Conservation (phyloP, 2,113 vertebrate species). For the Rhinolophus sinicus region DNA sequence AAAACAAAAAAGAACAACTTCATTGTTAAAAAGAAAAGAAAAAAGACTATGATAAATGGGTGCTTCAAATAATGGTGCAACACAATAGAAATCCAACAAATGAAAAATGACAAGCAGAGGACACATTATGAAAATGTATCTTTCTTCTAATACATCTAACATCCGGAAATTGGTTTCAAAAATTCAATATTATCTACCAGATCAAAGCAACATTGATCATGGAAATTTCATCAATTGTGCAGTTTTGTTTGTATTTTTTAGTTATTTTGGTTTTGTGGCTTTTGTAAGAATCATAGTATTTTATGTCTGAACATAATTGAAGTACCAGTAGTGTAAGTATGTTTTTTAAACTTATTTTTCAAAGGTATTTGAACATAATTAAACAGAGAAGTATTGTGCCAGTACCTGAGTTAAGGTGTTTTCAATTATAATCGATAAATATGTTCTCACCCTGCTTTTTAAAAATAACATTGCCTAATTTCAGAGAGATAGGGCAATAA, state of each 20-base stretch:
- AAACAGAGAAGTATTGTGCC: neutral
- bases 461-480: slow-evolving; percentile 38
- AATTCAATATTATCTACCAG: neutral
- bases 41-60: neutral
- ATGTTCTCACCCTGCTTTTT: neutral
- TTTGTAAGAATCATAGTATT: neutral
- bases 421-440: slow-evolving; percentile 24
- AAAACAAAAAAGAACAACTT: neutral
- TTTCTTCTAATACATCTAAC: neutral
- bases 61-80: neutral
- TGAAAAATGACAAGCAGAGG: neutral
- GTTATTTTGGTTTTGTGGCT: neutral
- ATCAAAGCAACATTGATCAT: neutral
- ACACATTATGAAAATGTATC: neutral
- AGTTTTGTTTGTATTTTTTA: neutral
- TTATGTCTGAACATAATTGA: slow-evolving; percentile 28
- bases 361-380: neutral
- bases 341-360: neutral
- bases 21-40: neutral
- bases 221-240: neutral
- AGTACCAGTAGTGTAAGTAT: neutral
- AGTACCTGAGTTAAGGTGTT: neutral
- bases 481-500: neutral
- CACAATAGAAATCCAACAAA: neutral
- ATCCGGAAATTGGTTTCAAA: neutral